A percentile compares a stretch with the other conserved stretches of the same genome.
These are phyloP conservation scores for Holothuria glaberrima DNA, from an alignment of 35 echinoderm and acorn worm genomes.

Conservation along the genomic window DNA sequence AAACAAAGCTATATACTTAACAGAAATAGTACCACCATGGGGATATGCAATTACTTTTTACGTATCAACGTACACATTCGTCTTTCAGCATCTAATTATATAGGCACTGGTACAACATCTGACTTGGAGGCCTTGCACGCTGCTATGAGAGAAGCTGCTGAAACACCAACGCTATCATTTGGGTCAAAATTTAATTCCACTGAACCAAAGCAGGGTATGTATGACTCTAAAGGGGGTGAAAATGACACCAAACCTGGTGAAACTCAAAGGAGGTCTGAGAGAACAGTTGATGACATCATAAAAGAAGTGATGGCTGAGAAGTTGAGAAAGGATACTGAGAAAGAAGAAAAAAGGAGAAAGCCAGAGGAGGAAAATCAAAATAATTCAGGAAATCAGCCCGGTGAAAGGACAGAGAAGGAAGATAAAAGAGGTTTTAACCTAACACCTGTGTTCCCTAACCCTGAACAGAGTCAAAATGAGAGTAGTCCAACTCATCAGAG, in stretches of 20 bases:
- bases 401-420: neutral
- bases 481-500: neutral
- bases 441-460: conserved; percentile 1
- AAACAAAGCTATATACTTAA: no score
- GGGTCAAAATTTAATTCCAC: conserved; percentile 5
- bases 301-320: conserved; percentile 77
- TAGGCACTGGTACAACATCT: conserved; percentile 67
- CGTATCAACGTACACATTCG: neutral
- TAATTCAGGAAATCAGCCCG: conserved; percentile 7
- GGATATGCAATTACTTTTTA: neutral
- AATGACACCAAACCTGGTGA: neutral
- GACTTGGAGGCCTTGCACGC: conserved; percentile 93
- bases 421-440: neutral
- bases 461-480: neutral
- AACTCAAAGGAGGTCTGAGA: neutral
- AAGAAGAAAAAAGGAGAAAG: conserved; percentile 7
- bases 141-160: conserved; percentile 75
- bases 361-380: neutral
- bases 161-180: conserved; percentile 78
- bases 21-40: no score
- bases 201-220: neutral
- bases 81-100: neutral
- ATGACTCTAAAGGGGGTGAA: neutral
- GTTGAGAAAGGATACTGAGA: conserved; percentile 24
- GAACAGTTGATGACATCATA: conserved; percentile 85